These are phyloP conservation scores for Clarias batrachus DNA, from an alignment of 2,113 vertebrate genomes.

Conservation along the genomic window DNA sequence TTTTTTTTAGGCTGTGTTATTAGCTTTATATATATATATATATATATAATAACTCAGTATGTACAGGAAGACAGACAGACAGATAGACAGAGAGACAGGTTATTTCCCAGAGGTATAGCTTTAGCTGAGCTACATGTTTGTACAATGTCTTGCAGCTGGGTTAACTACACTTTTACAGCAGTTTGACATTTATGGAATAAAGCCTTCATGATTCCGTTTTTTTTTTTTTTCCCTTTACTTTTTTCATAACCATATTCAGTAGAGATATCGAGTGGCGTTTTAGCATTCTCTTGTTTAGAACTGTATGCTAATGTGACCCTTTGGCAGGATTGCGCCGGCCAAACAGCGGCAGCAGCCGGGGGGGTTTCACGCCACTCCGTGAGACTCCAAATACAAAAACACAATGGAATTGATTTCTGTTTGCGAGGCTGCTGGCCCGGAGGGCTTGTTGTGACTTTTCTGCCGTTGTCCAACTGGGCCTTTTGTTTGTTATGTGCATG, in stretches of 20 bases:
- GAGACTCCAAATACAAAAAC: constrained; percentile 50
- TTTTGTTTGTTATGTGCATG: constrained; percentile 53
- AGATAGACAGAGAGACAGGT: neutral
- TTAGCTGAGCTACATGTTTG: neutral
- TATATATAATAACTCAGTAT: no score
- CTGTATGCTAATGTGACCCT: constrained; percentile 66
- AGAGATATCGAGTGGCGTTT: constrained; percentile 20
- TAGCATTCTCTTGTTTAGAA: constrained; percentile 43
- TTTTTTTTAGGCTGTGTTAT: neutral
- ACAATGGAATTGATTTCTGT: constrained; percentile 55
- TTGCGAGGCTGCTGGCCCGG: constrained; percentile 41
- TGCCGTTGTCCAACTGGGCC: constrained; percentile 46
- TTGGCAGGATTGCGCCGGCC: constrained; percentile 61
- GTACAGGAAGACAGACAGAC: neutral
- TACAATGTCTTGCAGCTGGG: neutral
- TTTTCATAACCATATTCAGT: constrained; percentile 8
- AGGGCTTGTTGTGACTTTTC: constrained; percentile 54
- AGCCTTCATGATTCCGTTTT: neutral
- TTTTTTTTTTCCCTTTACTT: neutral
- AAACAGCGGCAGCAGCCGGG: constrained; percentile 53
- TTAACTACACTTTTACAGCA: constrained; percentile 27
- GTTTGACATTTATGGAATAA: constrained; percentile 13
- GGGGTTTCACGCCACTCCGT: constrained; percentile 47
- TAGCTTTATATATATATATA: no score
- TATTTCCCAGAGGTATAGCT: neutral